phyloP scores from a whole-genome alignment of 2,113 vertebrate genomes.

The Hyaena hyaena region DNA sequence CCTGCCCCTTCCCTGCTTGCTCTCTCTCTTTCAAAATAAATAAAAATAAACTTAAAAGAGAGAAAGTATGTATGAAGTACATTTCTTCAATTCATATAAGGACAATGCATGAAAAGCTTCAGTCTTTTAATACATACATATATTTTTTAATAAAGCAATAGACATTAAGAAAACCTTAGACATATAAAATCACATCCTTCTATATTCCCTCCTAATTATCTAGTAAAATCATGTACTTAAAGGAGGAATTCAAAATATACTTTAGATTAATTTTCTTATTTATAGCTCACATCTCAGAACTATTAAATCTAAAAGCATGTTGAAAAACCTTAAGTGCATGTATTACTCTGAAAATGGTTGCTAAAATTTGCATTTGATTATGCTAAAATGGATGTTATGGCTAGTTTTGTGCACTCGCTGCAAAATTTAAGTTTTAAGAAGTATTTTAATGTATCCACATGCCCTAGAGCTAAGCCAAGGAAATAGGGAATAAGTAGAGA shows the following conservation, averaged over 20 bases:
- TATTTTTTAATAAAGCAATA: not conserved
- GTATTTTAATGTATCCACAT: constrained; percentile 30
- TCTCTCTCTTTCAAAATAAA: too few species aligned
- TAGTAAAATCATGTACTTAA: not conserved
- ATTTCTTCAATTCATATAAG: not conserved
- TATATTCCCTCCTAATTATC: not conserved
- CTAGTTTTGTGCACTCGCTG: not conserved
- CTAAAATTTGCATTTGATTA: constrained; percentile 70
- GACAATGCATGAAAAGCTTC: not conserved
- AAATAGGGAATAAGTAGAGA: not conserved
- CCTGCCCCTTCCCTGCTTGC: too few species aligned
- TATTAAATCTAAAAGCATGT: constrained; percentile 47
- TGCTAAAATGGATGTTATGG: constrained; percentile 48
- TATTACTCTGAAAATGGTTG: constrained; percentile 33
- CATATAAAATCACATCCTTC: not conserved
- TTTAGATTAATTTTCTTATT: constrained; percentile 56
- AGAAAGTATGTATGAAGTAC: not conserved
- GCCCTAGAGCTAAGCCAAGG: not conserved
- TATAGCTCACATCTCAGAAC: not conserved
- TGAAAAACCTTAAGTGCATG: constrained; percentile 49
- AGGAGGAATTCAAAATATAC: not conserved
- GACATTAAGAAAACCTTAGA: not conserved
- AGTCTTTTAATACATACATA: not conserved
- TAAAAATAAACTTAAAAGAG: too few species aligned
- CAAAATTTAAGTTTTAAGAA: constrained; percentile 58